phyloP scores from a whole-genome alignment of 2,113 vertebrate genomes.

The Raphicerus campestris region DNA sequence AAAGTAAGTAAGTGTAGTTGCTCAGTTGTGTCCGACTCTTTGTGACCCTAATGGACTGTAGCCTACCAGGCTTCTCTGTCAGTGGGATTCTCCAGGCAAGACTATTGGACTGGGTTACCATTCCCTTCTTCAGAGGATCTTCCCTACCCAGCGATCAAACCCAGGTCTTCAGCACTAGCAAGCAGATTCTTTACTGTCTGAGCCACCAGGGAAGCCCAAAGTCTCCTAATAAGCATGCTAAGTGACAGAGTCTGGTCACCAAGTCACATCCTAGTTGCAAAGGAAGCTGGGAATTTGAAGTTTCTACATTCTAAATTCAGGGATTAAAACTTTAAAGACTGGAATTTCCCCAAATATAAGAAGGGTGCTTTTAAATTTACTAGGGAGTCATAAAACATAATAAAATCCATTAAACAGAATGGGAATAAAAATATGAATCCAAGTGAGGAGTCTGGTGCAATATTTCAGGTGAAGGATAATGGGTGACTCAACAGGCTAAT shows the following conservation, averaged over 20 bases:
- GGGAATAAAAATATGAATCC: background rate
- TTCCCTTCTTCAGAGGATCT: background rate
- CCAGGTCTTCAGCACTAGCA: background rate
- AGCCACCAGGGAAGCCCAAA: background rate
- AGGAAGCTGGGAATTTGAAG: background rate
- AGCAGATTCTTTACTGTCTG: background rate
- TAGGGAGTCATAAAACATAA: background rate
- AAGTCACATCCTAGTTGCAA: background rate
- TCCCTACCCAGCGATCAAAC: background rate
- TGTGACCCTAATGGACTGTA: background rate
- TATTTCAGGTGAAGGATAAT: background rate
- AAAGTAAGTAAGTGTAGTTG: background rate
- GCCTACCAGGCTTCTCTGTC: background rate
- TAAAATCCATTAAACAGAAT: background rate
- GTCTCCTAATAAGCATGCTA: background rate
- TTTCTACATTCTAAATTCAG: background rate
- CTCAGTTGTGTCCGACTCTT: background rate
- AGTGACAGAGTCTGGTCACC: background rate
- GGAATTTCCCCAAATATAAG: background rate
- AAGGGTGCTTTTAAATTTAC: background rate
- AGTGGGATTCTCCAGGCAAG: background rate
- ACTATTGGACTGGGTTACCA: background rate
- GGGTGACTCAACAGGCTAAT: background rate
- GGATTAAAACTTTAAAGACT: background rate
- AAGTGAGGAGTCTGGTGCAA: background rate